Conservation (phyloP, 2,888 invertebrate species). For the Cerceris ruficornis region DNA sequence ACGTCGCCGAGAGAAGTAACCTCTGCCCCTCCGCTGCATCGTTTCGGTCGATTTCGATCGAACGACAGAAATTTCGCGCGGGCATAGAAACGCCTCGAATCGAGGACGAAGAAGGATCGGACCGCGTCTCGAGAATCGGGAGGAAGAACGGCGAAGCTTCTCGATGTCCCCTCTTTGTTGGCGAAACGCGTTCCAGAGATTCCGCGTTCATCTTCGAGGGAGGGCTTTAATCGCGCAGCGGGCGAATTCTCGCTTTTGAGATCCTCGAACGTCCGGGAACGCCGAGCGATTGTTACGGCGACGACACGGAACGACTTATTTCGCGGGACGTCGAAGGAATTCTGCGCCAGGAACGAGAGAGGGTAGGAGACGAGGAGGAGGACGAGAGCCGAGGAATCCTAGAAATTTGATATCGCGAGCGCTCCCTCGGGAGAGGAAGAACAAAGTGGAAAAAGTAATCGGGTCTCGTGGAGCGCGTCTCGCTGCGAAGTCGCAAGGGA, state of each 20-base stretch:
- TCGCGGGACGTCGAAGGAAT: conserved; percentile 4
- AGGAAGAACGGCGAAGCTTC: no score
- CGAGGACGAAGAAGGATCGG: no score
- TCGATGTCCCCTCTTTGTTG: no score
- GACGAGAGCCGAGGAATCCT: conserved; percentile 12
- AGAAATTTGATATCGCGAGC: conserved; percentile 25
- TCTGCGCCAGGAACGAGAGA: conserved; percentile 1
- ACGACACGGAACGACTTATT: background rate
- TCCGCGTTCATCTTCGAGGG: background rate
- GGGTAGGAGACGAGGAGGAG: no score
- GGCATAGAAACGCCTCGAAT: no score
- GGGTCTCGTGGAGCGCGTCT: background rate
- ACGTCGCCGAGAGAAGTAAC: background rate
- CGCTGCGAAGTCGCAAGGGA: conserved; percentile 22
- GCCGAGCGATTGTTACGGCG: background rate
- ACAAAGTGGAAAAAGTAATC: conserved; percentile 14
- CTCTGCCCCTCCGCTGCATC: background rate
- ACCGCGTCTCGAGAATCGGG: no score
- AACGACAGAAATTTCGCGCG: no score
- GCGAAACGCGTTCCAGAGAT: background rate
- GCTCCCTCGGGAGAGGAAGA: conserved; percentile 11
- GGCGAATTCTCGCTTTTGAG: conserved; percentile 15
- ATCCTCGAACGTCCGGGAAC: background rate
- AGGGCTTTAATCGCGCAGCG: background rate
- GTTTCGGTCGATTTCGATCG: background rate